Conservation (phyloP, 1,140 invertebrate genomes). For the Microvelia longipes region DNA sequence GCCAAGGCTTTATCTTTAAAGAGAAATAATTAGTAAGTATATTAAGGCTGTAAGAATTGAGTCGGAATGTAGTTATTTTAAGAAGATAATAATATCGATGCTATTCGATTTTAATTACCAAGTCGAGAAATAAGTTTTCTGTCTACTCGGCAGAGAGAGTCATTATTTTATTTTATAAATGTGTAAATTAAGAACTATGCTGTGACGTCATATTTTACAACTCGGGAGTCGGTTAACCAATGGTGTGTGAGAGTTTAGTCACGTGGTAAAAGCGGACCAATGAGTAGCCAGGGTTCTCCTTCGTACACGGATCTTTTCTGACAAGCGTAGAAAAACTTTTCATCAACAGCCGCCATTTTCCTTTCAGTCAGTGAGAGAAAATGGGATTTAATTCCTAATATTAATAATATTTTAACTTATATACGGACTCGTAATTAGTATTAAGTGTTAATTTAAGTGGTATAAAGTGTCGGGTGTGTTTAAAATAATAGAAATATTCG, state of each 20-base stretch:
- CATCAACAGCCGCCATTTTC: slow-evolving; percentile 86
- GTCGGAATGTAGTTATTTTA: not conserved
- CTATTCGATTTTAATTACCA: not conserved
- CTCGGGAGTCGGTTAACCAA: slow-evolving; percentile 16
- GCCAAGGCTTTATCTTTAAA: too few relatives aligned
- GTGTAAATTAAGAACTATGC: not conserved
- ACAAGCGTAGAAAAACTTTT: slow-evolving; percentile 83
- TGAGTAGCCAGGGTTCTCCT: slow-evolving; percentile 32
- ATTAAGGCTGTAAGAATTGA: too few relatives aligned
- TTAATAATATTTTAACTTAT: slow-evolving; percentile 41
- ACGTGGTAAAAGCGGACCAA: slow-evolving; percentile 41
- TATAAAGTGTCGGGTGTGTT: slow-evolving; percentile 24
- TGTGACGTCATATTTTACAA: not conserved
- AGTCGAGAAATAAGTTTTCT: not conserved
- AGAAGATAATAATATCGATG: not conserved
- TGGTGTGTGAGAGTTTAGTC: slow-evolving; percentile 24
- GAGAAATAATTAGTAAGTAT: too few relatives aligned
- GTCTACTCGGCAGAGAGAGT: not conserved
- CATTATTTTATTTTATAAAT: not conserved
- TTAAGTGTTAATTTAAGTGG: slow-evolving; percentile 28
- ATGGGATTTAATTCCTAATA: slow-evolving; percentile 46
- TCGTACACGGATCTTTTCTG: slow-evolving; percentile 65
- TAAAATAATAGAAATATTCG: slow-evolving; percentile 18
- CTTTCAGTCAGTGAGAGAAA: slow-evolving; percentile 42
- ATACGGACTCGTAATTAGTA: slow-evolving; percentile 25